Evolutionary conservation across 2,113 vertebrate genomes (phyloP).

Genomic region (Neolamprologus caudopunctatus): DNA sequence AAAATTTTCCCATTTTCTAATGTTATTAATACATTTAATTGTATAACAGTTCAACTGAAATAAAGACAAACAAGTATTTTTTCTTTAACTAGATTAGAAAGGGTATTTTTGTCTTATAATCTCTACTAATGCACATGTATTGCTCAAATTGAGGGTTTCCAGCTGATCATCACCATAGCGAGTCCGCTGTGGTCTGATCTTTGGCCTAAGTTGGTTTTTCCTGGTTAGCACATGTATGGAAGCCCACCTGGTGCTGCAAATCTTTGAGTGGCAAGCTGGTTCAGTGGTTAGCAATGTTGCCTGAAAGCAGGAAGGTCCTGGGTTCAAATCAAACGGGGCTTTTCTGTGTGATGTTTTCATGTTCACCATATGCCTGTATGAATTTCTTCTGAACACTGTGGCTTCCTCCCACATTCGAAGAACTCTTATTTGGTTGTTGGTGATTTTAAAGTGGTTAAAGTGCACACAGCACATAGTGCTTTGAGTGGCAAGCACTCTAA

Average conservation of each 20-base stretch:
- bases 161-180: neutral
- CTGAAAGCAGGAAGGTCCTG: neutral
- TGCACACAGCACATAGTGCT: neutral
- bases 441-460: neutral
- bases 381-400: neutral
- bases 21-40: neutral
- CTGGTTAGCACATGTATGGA: neutral
- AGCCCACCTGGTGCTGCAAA: neutral
- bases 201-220: neutral
- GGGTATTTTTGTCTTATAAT: neutral
- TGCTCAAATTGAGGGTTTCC: neutral
- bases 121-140: neutral
- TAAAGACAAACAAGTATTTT: neutral
- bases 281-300: neutral
- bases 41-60: neutral
- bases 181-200: neutral
- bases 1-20: rapidly evolving
- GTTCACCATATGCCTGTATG: neutral
- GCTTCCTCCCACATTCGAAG: rapidly evolving
- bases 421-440: neutral
- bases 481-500: neutral
- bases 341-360: neutral
- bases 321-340: neutral
- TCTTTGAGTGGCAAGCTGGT: neutral
- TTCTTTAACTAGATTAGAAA: neutral